Evolutionary conservation across 2,797 vertebrate genomes (phyloP).

Genomic region (Orientallactaga sibirica): DNA sequence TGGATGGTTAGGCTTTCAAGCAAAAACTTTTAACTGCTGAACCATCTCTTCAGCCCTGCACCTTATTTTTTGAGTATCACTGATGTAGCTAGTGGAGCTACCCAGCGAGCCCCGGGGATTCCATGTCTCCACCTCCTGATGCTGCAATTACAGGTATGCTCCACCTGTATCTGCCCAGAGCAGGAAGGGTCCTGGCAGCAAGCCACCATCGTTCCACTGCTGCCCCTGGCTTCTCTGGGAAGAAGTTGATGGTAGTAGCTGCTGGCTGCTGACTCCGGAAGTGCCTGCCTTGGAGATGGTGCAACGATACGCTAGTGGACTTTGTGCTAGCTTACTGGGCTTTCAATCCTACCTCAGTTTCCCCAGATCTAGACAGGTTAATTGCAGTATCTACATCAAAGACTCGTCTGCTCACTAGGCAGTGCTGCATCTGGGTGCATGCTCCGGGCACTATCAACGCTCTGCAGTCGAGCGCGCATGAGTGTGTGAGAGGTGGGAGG

Average conservation of each 20-base stretch:
- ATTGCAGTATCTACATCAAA: not conserved
- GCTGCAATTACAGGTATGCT: no score
- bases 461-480: no score
- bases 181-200: fast-evolving
- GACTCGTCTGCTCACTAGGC: not conserved
- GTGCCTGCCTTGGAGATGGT: not conserved
- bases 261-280: not conserved
- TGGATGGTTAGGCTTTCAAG: no score
- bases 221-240: not conserved
- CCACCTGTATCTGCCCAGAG: no score
- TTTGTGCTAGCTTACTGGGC: not conserved
- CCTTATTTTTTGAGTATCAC: no score
- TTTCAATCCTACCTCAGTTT: not conserved
- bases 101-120: no score
- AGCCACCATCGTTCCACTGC: fast-evolving
- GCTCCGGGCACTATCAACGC: not conserved
- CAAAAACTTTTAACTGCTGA: no score
- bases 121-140: no score
- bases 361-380: no score
- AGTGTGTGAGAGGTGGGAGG: not conserved
- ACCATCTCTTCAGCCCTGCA: no score
- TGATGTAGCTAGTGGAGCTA: no score
- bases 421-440: not conserved
- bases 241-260: not conserved
- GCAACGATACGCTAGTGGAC: not conserved